Base-by-base conservation (phyloP, 23 tunicate genomes). In the Diplosoma virens region DNA sequence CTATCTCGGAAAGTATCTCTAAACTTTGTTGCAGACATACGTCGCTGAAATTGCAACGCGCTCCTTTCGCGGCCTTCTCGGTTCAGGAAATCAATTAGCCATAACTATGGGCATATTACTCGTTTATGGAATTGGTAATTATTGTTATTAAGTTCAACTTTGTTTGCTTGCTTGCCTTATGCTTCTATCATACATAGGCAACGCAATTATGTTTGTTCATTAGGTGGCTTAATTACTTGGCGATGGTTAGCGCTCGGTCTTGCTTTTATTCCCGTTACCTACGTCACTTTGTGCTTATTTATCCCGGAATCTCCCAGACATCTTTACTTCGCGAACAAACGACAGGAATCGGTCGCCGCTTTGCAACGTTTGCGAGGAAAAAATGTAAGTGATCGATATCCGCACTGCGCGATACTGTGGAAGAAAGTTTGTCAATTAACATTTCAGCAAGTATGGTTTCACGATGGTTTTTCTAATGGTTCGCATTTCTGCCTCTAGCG, bases 31-130 rank as follows among this genome's bases (percentile, higher is more conserved):
- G 20, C 35, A 90, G 90, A 81, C 87, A 0, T 90, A 79, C 47
- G 59, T 84, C 46, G 81, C 83, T 56, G 90, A 90, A 59, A 80
- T 83, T 33, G 64, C 97, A 21, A 69, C 97, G 3, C 82, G 86
- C 9, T 26, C 33, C 21, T 76, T 66, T 21, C 41, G 90, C 36
- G 90, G 97, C 0, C 59, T 90, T 0, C 79, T 90, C 0, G 85
- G 90, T 9, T 76, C 87, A 31, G 86, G 84, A 0, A 79, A 90
- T 47, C 97, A 90, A 75, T 59, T 90, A 9, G 66, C 75, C 1
- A 84, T 90, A 6, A 60, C 84, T 2, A 11, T 84, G 47, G 97
- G 97, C 58, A 32, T 89, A 14, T 83, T 89, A 9, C 0, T 89
- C 5, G 46, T 75, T 33, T 89, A 84, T 79, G 69, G 45, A 69